Evolutionary conservation across 2,888 invertebrate species (phyloP), one percentile per base, ranked within the genome.

Genomic region (Neoascia interrupta): DNA sequence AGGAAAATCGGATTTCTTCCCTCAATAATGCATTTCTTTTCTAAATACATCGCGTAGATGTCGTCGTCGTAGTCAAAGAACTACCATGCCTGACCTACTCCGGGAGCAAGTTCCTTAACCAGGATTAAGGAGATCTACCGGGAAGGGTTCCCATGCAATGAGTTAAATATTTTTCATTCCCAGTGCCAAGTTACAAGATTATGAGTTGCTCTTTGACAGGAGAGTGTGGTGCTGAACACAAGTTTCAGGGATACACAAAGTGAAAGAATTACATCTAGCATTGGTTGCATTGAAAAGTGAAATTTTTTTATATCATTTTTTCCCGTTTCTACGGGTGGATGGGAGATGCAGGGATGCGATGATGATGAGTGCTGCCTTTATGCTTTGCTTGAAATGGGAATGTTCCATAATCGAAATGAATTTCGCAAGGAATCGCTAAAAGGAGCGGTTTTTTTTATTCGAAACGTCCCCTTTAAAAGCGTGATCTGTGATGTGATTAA

Each of bases 1-100:
- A 66, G 70, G 49, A 72, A n/a, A 70, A 72, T 72, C 45, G 68
- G 34, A 64, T 60, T 66, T 64, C 54, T 43, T 43, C 36, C 37
- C 53, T 36, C 41, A 72, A 58, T 60, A 72, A 49, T 76, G 56
- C 34, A 41, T 39, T 70, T 53, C 49, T 64, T 47, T 15, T 8
- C 6, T 39, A 51, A 70, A 39, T 60, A 37, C 37, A 37, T 47
- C 23, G 34, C 45, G 37, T 41, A 15, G 64, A 64, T 47, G 28
- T 31, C 31, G 31, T 6, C 8, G 26, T 6, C 8, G 26, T 45
- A 13, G 36, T 72, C 76, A 66, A 79, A 79, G 72, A 60, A 61
- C 49, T 47, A 60, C 8, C 18, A 70, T 54, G 47, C 60, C 60
- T 72, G 64, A 66, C 58, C 72, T 54, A 28, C 47, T 37, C n/a